These are phyloP conservation scores for Gymnoscopelus microlampas DNA, from an alignment of 2,797 vertebrate genomes.

Conservation along the genomic window DNA sequence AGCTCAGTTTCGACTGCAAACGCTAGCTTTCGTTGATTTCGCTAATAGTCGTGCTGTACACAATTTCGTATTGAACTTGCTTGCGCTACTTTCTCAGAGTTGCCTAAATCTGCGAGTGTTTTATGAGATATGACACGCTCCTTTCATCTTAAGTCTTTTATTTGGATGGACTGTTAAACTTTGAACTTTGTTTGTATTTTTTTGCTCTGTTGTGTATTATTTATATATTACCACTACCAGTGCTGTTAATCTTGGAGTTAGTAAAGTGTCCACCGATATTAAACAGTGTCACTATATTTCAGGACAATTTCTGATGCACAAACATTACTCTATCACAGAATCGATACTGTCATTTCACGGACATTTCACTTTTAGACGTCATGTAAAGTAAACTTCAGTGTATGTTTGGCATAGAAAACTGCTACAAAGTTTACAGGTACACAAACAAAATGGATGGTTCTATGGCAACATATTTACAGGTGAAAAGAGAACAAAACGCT, in stretches of 20 bases:
- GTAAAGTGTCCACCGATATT: background rate
- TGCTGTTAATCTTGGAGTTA: slow-evolving; percentile 8
- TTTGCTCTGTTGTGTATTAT: slow-evolving; percentile 7
- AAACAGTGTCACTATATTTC: background rate
- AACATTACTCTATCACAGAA: slow-evolving; percentile 1
- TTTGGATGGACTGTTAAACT: slow-evolving; percentile 55
- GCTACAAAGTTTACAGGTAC: slow-evolving; percentile 2
- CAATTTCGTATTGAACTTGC: slow-evolving; percentile 26
- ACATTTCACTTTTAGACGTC: background rate
- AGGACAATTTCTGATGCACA: background rate
- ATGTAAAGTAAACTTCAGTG: slow-evolving; percentile 21
- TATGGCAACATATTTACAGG: background rate
- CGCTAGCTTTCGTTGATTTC: slow-evolving; percentile 26
- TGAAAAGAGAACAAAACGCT: background rate
- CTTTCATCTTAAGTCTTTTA: slow-evolving; percentile 5
- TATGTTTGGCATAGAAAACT: background rate
- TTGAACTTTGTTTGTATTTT: slow-evolving; percentile 11
- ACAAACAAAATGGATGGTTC: background rate
- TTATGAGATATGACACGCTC: slow-evolving; percentile 14
- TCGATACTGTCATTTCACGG: background rate
- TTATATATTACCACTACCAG: background rate
- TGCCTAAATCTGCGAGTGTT: slow-evolving; percentile 32
- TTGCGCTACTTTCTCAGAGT: slow-evolving; percentile 58
- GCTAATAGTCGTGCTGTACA: slow-evolving; percentile 8
- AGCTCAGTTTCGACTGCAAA: slow-evolving; percentile 25